Percentiles rank a stretch among this genome's conserved stretches.
Evolutionary conservation across 2,113 vertebrate genomes (phyloP).

Genomic region (Cryptoleucopteryx plumbea): DNA sequence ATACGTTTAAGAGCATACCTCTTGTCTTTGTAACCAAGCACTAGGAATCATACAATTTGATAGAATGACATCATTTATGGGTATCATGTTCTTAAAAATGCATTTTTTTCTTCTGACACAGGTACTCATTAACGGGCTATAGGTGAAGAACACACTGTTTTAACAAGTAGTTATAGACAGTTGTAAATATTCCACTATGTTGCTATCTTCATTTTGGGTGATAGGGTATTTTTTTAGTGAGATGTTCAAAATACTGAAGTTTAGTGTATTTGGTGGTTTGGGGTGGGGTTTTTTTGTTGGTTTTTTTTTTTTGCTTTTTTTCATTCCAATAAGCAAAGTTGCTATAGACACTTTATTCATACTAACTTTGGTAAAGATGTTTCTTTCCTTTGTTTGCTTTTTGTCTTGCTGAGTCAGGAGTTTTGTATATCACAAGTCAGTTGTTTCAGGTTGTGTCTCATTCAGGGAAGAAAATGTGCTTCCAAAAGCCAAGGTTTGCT

Average conservation of each 20-base stretch:
- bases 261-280: background rate
- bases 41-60: background rate
- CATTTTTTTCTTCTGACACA: background rate
- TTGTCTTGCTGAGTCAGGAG: background rate
- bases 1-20: rapidly evolving
- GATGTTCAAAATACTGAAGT: background rate
- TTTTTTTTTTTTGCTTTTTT: background rate
- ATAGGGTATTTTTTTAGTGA: background rate
- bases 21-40: background rate
- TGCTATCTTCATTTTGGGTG: background rate
- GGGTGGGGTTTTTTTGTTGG: too few relatives aligned
- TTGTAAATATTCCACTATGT: background rate
- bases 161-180: background rate
- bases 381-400: background rate
- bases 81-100: background rate
- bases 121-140: background rate
- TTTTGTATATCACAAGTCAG: background rate
- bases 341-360: background rate
- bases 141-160: background rate
- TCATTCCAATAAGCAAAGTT: background rate
- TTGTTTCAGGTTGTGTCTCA: background rate
- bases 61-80: background rate
- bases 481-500: slow-evolving; percentile 9
- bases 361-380: background rate
- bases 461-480: background rate